These are phyloP conservation scores for Perizoma affinitatum DNA, from an alignment of 2,888 invertebrate species.

Conservation along the genomic window DNA sequence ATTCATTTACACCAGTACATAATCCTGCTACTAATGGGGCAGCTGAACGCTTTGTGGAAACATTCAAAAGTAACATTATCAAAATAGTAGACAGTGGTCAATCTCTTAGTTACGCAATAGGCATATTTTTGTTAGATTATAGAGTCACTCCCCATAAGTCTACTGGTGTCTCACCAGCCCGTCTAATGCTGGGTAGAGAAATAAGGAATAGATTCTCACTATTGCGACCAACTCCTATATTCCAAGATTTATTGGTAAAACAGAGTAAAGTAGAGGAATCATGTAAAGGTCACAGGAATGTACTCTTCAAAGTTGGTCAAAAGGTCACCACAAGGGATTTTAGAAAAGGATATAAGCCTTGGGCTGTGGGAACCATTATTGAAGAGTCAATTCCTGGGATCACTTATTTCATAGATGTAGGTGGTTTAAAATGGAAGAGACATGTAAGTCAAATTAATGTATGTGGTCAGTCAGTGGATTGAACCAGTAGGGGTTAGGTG, in stretches of 20 bases:
- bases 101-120: neutral
- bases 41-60: conserved; percentile 1
- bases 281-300: neutral
- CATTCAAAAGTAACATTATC: neutral
- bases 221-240: neutral
- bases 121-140: neutral
- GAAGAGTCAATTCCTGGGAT: neutral
- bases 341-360: neutral
- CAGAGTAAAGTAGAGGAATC: neutral
- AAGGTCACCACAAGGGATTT: neutral
- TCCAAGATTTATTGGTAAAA: neutral
- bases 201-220: conserved; percentile 7
- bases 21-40: neutral
- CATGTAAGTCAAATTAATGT: neutral
- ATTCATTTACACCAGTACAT: neutral
- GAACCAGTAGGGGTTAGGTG: too few relatives aligned
- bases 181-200: conserved; percentile 1
- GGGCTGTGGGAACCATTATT: neutral
- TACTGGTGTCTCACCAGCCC: neutral
- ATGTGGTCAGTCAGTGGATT: too few relatives aligned
- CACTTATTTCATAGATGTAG: neutral
- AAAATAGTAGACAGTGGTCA: neutral
- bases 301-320: neutral
- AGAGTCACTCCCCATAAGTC: neutral
- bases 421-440: neutral